phyloP scores from a whole-genome alignment of 2,113 vertebrate genomes.

The Epinephelus lanceolatus region DNA sequence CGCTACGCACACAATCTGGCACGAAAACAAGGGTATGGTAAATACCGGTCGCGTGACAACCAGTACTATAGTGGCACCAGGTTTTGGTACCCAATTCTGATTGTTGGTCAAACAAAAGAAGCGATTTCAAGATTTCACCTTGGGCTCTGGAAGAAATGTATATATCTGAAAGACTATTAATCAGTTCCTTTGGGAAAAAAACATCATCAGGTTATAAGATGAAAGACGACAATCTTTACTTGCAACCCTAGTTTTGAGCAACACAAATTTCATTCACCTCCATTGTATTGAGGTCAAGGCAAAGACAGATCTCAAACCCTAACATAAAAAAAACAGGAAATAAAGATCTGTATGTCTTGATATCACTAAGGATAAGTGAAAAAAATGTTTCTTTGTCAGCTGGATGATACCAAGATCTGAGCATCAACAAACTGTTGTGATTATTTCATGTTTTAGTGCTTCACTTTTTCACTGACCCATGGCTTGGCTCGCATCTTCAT shows the following conservation, averaged over 20 bases:
- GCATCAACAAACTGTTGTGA: background rate
- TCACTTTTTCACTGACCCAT: background rate
- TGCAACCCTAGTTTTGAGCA: background rate
- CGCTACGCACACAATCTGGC: too few species aligned
- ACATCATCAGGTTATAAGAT: too few species aligned
- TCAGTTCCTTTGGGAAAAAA: background rate
- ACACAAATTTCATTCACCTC: background rate
- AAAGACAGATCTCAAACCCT: background rate
- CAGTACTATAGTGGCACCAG: too few species aligned
- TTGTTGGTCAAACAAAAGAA: too few species aligned
- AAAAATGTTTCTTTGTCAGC: background rate
- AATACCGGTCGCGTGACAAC: too few species aligned
- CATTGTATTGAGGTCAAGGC: background rate
- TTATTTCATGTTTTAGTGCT: background rate
- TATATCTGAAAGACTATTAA: background rate
- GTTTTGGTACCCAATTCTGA: too few species aligned
- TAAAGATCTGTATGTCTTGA: background rate
- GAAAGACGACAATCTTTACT: too few species aligned
- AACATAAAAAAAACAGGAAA: background rate
- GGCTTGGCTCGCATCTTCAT: slow-evolving; percentile 4
- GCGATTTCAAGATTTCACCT: background rate
- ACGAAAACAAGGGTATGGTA: too few species aligned
- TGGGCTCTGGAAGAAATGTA: background rate
- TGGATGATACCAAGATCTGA: background rate
- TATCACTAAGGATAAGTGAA: background rate